These are phyloP conservation scores for Cinclus mexicanus DNA, from an alignment of 2,113 vertebrate species.

Conservation along the genomic window DNA sequence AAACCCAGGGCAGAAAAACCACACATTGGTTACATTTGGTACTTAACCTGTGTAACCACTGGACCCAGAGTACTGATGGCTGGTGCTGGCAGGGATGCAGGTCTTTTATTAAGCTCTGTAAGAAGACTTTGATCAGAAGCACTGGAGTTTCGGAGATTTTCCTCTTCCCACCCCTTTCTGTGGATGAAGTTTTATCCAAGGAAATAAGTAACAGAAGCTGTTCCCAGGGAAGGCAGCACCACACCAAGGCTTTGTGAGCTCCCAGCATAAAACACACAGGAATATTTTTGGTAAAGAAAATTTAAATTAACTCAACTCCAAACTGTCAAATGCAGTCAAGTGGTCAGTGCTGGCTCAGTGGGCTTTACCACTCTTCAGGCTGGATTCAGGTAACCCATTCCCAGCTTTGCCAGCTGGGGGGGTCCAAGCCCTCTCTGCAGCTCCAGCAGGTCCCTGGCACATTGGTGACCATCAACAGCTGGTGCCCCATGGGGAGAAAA, in stretches of 20 bases:
- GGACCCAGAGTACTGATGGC: background rate
- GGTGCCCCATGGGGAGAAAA: background rate
- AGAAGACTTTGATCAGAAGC: background rate
- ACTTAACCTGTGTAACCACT: fast-evolving
- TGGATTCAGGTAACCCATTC: background rate
- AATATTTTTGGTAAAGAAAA: background rate
- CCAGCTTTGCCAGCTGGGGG: background rate
- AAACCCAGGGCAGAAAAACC: background rate
- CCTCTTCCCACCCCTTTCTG: background rate
- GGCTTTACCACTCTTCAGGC: fast-evolving
- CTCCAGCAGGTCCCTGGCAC: background rate
- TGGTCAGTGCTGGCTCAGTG: background rate
- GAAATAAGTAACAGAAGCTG: background rate
- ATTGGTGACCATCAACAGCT: background rate
- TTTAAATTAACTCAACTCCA: background rate
- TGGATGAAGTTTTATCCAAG: background rate
- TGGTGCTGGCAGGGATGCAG: background rate
- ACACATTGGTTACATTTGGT: background rate
- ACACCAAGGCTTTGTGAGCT: background rate
- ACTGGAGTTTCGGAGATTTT: background rate
- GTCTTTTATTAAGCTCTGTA: background rate
- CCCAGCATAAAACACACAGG: background rate
- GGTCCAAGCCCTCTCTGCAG: background rate
- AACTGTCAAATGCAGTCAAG: background rate
- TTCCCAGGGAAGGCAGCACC: background rate